Base-by-base conservation (phyloP, 2,888 invertebrate genomes). In the Malacosoma neustria region DNA sequence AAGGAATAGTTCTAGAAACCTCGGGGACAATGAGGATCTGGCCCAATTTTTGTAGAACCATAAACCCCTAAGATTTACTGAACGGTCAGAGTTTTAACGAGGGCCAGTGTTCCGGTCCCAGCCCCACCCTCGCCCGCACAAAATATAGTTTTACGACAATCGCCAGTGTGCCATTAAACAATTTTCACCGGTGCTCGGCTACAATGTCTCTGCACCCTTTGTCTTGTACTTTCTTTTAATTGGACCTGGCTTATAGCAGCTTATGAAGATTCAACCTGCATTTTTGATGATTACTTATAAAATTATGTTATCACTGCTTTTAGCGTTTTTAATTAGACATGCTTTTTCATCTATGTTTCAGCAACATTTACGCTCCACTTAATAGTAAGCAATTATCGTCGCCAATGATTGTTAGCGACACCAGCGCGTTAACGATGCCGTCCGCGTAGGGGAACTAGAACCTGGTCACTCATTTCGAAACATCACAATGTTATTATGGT, bases 21-120 rank as follows among this genome's bases (percentile, higher is more conserved):
- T 22, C 22, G 22, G 6, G 22, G 22, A 22, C 47, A 42, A 46
- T 48, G 50, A 43, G 55, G 43, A 49, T 47, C 53, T 49, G 57
- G 53, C 67, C 72, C 72, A 74, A 76, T 75, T 79, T 77, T 76
- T 77, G 75, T 72, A 63, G 62, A 73, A 72, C 71, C 79, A 72
- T 80, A 80, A 80, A 79, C 71, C 73, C 67, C 52, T 60, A 79
- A 80, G 80, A 80, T 80, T 79, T 80, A 81, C 61, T 69, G 76
- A 69, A 72, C 67, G 74, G 66, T 61, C 66, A 54, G 66, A 75
- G 73, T 77, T 79, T 77, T 76, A 79, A 77, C 79, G 77, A 77
- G 70, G 64, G 55, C 62, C 64, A 45, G 56, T 63, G 65, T 61
- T 64, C 60, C 54, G 54, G 51, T 56, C 49, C 46, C 51, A 55